Conservation (phyloP, 2,888 invertebrate genomes). For the Andrena bucephala region DNA sequence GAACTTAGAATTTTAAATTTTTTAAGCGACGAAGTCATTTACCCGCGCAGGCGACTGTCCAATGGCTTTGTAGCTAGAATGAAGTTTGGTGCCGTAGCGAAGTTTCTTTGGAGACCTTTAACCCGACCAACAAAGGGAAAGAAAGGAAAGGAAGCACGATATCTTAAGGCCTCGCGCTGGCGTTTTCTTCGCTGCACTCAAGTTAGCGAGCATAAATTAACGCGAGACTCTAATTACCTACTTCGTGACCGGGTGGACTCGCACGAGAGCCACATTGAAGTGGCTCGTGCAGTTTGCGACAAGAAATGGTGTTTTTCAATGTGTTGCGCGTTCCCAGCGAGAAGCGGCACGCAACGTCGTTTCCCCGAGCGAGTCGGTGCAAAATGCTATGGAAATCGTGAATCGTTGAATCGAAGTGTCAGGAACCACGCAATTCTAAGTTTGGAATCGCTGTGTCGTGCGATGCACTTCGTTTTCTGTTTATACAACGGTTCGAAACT, state of each 20-base stretch:
- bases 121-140: not conserved
- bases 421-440: constrained; percentile 8
- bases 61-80: not conserved
- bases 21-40: not conserved
- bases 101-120: not conserved
- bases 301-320: constrained; percentile 37
- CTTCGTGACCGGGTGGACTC: constrained; percentile 41
- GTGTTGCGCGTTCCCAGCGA: constrained; percentile 35
- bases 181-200: constrained; percentile 32
- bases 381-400: not conserved
- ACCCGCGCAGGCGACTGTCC: not conserved
- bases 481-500: not conserved
- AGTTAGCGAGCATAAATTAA: constrained; percentile 54
- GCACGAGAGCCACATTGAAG: constrained; percentile 39
- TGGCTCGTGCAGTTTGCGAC: constrained; percentile 17
- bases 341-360: constrained; percentile 46
- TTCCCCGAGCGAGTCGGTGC: not conserved
- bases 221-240: constrained; percentile 59
- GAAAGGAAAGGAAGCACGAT: constrained; percentile 31
- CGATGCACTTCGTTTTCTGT: not conserved
- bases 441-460: not conserved
- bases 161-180: constrained; percentile 12
- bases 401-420: constrained; percentile 20
- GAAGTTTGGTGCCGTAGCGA: not conserved
- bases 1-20: no score